Evolutionary conservation across 2,797 vertebrate genomes (phyloP), one percentile per base, ranked within the genome.

Genomic region (Amphiprion clarkii): DNA sequence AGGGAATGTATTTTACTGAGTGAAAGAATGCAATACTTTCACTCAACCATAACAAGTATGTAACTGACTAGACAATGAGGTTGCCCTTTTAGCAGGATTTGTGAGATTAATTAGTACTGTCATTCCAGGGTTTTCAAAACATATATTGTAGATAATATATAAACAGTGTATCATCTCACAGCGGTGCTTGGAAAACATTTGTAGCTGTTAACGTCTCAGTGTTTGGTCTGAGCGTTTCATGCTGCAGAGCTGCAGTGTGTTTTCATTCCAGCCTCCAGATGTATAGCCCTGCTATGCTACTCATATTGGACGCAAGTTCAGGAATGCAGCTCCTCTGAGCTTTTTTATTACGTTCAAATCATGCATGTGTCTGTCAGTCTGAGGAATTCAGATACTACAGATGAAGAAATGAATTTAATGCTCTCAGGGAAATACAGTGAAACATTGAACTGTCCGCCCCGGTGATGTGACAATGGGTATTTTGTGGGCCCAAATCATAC

Each of bases 241-340:
- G 63, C 69, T 63, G 54, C 78, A 65, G 72, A 70, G 62, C 66
- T 64, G 63, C 84, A 87, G 74, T 6, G 17, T 80, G 81, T 88
- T 90, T 89, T 87, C 81, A 85, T 87, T 91, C 80, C 85, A 79
- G 73, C 2, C 59, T 87, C 82, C 81, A 91, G 85, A 90, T 91
- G 88, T 88, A 90, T 67, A 88, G 81, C 60, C 36, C 71, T 46
- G 71, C 67, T 82, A 84, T 58, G 61, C 74, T 69, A 55, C 73
- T 84, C 31, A 5, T 83, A 71, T 68, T 83, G 78, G 80, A 89
- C 72, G 78, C 78, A 83, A 33, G 27, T 80, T 84, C 74, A 89
- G 83, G 86, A 92, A 91, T 88, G 87, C 74, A 83, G 74, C 61
- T 90, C 84, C 84, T 81, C 73, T 62, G 85, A 85, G 81, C 78